phyloP scores from a whole-genome alignment of 2,797 vertebrate species.

The Gadopsis bispinosus region DNA sequence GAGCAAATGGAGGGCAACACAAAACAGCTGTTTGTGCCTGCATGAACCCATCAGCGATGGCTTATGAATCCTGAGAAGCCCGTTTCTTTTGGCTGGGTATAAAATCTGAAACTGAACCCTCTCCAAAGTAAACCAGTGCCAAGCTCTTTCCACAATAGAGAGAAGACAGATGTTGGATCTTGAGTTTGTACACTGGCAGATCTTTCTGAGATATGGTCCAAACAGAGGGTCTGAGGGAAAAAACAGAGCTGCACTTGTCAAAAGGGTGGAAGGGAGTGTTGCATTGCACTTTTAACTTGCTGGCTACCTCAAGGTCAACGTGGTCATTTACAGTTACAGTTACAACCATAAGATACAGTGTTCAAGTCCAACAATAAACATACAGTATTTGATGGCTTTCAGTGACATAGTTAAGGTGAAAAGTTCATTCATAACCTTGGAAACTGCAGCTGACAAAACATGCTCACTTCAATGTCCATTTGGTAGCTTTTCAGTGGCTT shows the following conservation, averaged over 20 bases:
- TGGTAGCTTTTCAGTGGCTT: not conserved
- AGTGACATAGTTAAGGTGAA: not conserved
- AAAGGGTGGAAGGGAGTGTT: slow-evolving; percentile 31
- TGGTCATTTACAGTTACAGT: slow-evolving; percentile 17
- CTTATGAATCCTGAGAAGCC: slow-evolving; percentile 70
- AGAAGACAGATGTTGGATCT: slow-evolving; percentile 77
- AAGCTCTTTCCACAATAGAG: slow-evolving; percentile 64
- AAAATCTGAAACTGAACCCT: slow-evolving; percentile 61
- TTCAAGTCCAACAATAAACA: slow-evolving; percentile 11
- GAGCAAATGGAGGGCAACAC: slow-evolving; percentile 77
- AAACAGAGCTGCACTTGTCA: slow-evolving; percentile 48
- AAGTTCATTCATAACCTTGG: not conserved
- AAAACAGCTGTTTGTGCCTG: slow-evolving; percentile 82
- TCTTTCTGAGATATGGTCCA: slow-evolving; percentile 53
- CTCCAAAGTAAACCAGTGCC: slow-evolving; percentile 54
- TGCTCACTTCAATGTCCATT: not conserved
- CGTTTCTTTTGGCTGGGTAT: slow-evolving; percentile 62
- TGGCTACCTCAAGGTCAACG: slow-evolving; percentile 48
- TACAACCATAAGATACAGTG: slow-evolving; percentile 15
- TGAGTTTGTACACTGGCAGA: slow-evolving; percentile 62
- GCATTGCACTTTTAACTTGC: slow-evolving; percentile 41
- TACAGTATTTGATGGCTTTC: not conserved
- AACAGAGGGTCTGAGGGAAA: slow-evolving; percentile 41
- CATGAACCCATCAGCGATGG: slow-evolving; percentile 58
- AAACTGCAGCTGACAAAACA: not conserved